Evolutionary conservation across 2,113 vertebrate species (phyloP).

Genomic region (Pseudonaja textilis): DNA sequence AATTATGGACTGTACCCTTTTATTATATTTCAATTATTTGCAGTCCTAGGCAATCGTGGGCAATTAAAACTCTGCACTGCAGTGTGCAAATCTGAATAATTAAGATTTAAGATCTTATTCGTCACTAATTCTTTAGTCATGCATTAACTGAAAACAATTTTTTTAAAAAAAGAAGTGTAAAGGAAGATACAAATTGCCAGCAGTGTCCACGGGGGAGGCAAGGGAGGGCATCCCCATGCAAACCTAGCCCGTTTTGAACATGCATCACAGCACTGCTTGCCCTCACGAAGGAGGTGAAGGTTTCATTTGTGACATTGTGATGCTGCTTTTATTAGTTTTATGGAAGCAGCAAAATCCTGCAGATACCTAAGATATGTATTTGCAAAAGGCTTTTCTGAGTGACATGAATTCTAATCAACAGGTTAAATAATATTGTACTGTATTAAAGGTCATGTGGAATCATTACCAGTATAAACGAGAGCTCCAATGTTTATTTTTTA

Average conservation of each 20-base stretch:
- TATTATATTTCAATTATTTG: neutral
- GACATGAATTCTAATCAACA: neutral
- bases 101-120: neutral
- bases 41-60: neutral
- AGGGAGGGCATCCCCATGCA: neutral
- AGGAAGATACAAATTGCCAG: neutral
- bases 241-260: neutral
- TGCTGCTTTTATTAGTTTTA: neutral
- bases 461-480: neutral
- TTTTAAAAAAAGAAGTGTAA: neutral
- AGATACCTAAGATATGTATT: neutral
- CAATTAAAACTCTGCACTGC: neutral
- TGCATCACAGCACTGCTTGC: neutral
- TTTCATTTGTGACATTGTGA: neutral
- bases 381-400: neutral
- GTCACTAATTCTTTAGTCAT: neutral
- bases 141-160: neutral
- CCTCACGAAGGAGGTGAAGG: neutral
- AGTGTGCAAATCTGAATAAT: neutral
- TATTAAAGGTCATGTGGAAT: neutral
- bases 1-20: neutral
- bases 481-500: neutral
- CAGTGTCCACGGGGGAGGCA: neutral
- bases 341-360: neutral
- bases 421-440: neutral